Base-by-base conservation (phyloP, 1,140 invertebrate genomes). In the Drosophila gunungcola region DNA sequence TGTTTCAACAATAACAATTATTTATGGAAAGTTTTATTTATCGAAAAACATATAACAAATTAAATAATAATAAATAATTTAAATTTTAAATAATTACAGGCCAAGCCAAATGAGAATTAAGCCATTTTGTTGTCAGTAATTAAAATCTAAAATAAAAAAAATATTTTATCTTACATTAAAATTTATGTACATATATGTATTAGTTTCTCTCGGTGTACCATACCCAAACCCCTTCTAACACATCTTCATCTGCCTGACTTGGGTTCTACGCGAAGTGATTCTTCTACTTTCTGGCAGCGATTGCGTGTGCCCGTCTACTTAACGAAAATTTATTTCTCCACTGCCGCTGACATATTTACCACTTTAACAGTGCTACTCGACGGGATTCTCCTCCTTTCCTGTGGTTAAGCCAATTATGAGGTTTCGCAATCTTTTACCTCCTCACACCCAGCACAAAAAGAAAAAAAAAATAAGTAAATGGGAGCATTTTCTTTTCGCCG, bases 331-430 rank as follows among this genome's bases (percentile, higher is more conserved):
- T 89, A 89, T 89, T 65, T 79, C 61, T 65, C 72, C 53, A 70
- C 84, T 89, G 84, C 80, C 73, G 85, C 84, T 89, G 84, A 89
- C 84, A 89, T 89, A 89, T 89, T 89, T 89, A 89, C 84, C 84
- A 89, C 85, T 89, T 90, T 85, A 85, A 84, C 80, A 83, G 60
- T 65, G 64, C 61, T 53, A 51, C 56, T 48, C 34, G 42, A 13
- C 4, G 41, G 13, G 5, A 27, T 27, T 27, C 36, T 29, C 3
- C 54, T 27, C 29, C 32, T 27, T 46, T 11, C 27, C 45, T 51
- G 38, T 32, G 64, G 62, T 39, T 68, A 32, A 45, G 34, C 41
- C 73, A 75, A 76, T 58, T 67, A 67, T 67, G 61, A 75, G 73
- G 61, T 27, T 34, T 42, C 34, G 21, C 64, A 34, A 68, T 68